Percentiles rank a stretch among this genome's conserved stretches.
phyloP scores from a whole-genome alignment of 2,113 vertebrate species.

The Oncorhynchus nerka region DNA sequence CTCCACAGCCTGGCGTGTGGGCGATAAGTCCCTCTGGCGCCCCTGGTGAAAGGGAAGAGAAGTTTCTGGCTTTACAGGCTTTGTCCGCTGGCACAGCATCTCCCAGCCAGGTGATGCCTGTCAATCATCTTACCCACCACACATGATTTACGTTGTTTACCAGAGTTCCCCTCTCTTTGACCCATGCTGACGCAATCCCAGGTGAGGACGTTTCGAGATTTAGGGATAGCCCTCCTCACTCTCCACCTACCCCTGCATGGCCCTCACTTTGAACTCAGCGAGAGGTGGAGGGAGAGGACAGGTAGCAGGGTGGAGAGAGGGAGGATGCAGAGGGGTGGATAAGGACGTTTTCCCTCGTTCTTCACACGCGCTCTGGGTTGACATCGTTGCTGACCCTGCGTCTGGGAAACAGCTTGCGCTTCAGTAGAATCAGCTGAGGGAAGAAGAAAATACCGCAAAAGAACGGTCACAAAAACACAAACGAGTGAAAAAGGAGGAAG shows the following conservation, averaged over 20 bases:
- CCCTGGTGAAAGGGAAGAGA: constrained; percentile 28
- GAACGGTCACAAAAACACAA: neutral
- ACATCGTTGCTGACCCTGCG: constrained; percentile 82
- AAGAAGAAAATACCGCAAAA: neutral
- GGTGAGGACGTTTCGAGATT: constrained; percentile 9
- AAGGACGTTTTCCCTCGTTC: neutral
- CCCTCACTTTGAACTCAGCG: constrained; percentile 1
- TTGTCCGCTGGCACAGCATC: neutral
- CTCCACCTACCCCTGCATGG: constrained; percentile 7
- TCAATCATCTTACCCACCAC: neutral
- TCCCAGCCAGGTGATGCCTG: neutral
- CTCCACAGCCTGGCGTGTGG: neutral
- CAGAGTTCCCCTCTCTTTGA: neutral
- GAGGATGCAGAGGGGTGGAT: neutral
- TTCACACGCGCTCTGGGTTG: constrained; percentile 86
- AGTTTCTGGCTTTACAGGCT: constrained; percentile 18
- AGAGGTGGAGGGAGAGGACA: neutral
- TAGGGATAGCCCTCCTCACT: neutral
- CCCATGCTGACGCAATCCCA: constrained; percentile 8
- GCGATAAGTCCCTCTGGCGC: neutral
- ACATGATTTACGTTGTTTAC: neutral
- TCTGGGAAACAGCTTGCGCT: constrained; percentile 90
- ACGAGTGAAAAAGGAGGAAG: neutral
- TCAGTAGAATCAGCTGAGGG: constrained; percentile 86
- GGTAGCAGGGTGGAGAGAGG: neutral